Percentiles rank a stretch among this genome's conserved stretches.
phyloP scores from a whole-genome alignment of 2,888 invertebrate species.

The Horisme vitalbata region DNA sequence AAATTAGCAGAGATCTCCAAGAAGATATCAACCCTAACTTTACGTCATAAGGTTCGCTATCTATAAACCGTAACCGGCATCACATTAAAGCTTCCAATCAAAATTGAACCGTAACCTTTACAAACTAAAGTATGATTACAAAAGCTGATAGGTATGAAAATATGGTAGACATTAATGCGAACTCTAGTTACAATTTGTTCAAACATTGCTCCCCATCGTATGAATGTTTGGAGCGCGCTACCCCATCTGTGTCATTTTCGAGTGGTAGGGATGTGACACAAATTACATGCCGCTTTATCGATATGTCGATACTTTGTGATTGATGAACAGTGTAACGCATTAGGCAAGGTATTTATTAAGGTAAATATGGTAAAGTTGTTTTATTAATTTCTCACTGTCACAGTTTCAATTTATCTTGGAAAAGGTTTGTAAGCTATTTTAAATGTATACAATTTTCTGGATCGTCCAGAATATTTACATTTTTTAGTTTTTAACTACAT shows the following conservation, averaged over 20 bases:
- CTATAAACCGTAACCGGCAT: not conserved
- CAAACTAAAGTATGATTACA: conserved; percentile 6
- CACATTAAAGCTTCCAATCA: not conserved
- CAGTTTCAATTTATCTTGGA: not conserved
- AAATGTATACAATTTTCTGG: too few species aligned
- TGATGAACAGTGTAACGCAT: conserved; percentile 14
- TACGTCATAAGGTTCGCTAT: not conserved
- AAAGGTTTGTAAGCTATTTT: not conserved
- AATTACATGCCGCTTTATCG: conserved; percentile 24
- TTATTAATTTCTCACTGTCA: conserved; percentile 12
- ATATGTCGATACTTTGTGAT: conserved; percentile 34
- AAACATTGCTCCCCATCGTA: conserved; percentile 29
- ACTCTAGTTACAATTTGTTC: conserved; percentile 34
- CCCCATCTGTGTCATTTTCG: conserved; percentile 41
- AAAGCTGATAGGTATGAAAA: conserved; percentile 7
- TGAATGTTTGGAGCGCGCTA: conserved; percentile 20
- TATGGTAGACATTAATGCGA: conserved; percentile 19
- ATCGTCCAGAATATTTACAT: too few species aligned
- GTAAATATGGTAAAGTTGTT: conserved; percentile 5
- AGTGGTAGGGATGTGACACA: conserved; percentile 42
- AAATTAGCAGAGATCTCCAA: not conserved
- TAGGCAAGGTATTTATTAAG: conserved; percentile 11
- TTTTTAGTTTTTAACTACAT: too few species aligned
- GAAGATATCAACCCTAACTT: conserved; percentile 5
- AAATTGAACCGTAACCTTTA: conserved; percentile 10